Evolutionary conservation across 1,140 invertebrate species (phyloP).

Genomic region (Spodoptera frugiperda): DNA sequence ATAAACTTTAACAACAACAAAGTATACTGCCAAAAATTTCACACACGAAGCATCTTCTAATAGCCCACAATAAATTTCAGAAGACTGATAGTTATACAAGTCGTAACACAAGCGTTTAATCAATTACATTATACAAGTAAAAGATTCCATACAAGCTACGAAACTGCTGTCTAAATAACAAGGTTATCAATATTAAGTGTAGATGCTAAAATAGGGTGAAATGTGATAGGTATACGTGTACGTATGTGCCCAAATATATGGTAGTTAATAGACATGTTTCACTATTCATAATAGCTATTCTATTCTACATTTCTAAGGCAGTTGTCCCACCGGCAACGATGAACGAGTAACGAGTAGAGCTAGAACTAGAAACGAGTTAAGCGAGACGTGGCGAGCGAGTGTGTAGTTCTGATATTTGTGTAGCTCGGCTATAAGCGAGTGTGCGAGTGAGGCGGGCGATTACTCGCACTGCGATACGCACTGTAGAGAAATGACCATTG

Average conservation of each 20-base stretch:
- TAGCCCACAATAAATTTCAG: constrained; percentile 10
- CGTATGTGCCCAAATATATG: background rate
- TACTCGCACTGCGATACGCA: too few species aligned
- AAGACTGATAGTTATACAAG: constrained; percentile 33
- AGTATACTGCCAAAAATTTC: constrained; percentile 12
- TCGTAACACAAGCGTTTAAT: constrained; percentile 24
- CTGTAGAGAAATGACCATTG: too few species aligned
- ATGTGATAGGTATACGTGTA: too few species aligned
- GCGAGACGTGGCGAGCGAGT: too few species aligned
- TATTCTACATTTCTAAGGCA: background rate
- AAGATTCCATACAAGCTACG: background rate
- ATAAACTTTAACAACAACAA: background rate
- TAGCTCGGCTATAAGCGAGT: too few species aligned
- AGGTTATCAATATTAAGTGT: constrained; percentile 15
- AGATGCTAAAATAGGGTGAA: background rate
- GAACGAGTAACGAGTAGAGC: too few species aligned
- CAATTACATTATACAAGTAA: constrained; percentile 34
- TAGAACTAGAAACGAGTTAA: too few species aligned
- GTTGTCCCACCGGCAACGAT: too few species aligned
- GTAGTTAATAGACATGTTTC: background rate
- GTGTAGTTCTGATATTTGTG: too few species aligned
- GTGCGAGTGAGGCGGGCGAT: too few species aligned
- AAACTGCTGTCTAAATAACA: background rate
- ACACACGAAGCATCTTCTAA: constrained; percentile 4
- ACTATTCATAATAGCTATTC: constrained; percentile 23